phyloP scores from a whole-genome alignment of 2,888 invertebrate genomes.

The Hermaeophaga mercurialis region DNA sequence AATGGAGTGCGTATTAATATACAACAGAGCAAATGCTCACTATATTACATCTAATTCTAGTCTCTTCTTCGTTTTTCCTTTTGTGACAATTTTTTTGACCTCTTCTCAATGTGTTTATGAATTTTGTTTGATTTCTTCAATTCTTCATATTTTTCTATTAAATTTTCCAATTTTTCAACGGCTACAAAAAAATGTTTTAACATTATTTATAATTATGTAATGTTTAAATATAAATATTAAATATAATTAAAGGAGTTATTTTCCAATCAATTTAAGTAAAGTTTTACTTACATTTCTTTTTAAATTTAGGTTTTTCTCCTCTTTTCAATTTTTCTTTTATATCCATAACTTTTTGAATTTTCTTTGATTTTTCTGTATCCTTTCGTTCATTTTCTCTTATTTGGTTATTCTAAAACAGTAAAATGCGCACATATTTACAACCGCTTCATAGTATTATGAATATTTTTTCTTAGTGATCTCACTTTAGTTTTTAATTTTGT shows the following conservation, averaged over 20 bases:
- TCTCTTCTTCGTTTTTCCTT: slow-evolving; percentile 42
- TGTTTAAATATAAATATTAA: no score
- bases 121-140: slow-evolving; percentile 78
- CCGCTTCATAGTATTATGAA: no score
- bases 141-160: slow-evolving; percentile 81
- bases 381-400: slow-evolving; percentile 68
- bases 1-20: no score
- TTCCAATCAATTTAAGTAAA: not conserved
- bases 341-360: slow-evolving; percentile 62
- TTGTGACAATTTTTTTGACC: slow-evolving; percentile 74
- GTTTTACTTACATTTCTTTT: slow-evolving; percentile 70
- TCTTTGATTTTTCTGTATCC: slow-evolving; percentile 62
- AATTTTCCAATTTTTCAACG: slow-evolving; percentile 73
- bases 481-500: not conserved
- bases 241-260: slow-evolving; percentile 16
- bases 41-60: no score
- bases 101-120: slow-evolving; percentile 79
- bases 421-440: no score
- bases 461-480: no score
- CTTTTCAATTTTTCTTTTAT: slow-evolving; percentile 65
- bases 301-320: slow-evolving; percentile 74
- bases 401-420: slow-evolving; percentile 73
- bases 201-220: no score
- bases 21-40: no score
- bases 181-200: slow-evolving; percentile 63